Conservation (phyloP, 1,140 invertebrate species). For the Magallana angulata region DNA sequence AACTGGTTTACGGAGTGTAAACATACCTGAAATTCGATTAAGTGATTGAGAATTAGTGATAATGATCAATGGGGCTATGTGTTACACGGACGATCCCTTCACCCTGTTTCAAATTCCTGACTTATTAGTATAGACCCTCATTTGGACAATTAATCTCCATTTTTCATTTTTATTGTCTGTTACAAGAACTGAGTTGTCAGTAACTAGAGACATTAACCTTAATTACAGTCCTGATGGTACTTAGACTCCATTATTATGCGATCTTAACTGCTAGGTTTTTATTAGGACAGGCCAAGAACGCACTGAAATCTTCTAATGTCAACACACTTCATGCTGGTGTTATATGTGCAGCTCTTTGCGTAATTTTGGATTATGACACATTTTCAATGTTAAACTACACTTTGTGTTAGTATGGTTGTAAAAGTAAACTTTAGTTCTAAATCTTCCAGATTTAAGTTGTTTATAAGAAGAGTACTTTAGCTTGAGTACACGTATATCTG, state of each 20-base stretch:
- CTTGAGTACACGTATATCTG: too few relatives aligned
- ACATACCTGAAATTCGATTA: background rate
- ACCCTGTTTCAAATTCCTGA: background rate
- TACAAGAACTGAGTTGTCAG: background rate
- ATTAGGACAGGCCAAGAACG: too few relatives aligned
- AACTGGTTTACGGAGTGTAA: background rate
- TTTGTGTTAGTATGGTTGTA: too few relatives aligned
- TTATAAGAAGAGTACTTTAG: too few relatives aligned
- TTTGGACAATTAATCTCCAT: conserved; percentile 28
- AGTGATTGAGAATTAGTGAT: background rate
- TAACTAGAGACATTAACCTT: background rate
- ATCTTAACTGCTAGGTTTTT: too few relatives aligned
- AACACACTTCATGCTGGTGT: too few relatives aligned
- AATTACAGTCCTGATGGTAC: background rate
- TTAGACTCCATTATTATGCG: background rate
- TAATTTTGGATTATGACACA: too few relatives aligned
- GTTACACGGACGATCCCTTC: background rate
- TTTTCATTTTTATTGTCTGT: conserved; percentile 29
- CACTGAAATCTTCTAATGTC: too few relatives aligned
- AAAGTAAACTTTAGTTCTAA: too few relatives aligned
- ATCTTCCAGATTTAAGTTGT: too few relatives aligned
- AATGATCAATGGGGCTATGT: background rate
- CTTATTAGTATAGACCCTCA: background rate
- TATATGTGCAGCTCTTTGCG: too few relatives aligned
- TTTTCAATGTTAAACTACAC: too few relatives aligned